Conservation (phyloP, 2,797 vertebrate species). For the Schizothorax lantsangensis region DNA sequence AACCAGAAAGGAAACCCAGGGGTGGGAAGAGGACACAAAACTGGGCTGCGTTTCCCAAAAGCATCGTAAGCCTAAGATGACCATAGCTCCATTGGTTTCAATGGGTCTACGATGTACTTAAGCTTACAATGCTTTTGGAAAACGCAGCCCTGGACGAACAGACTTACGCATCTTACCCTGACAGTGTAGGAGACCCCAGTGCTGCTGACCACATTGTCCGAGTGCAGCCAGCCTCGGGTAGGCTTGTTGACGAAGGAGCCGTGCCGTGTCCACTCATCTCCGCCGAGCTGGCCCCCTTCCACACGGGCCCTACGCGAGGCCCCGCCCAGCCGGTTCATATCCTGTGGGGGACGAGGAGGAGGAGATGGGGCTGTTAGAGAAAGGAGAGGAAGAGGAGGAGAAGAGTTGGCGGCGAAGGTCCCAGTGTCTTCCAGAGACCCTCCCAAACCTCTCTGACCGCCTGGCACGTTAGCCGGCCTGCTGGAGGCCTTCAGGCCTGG, state of each 20-base stretch:
- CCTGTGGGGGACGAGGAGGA: slow-evolving; percentile 89
- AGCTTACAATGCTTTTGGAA: background rate
- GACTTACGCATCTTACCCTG: slow-evolving; percentile 78
- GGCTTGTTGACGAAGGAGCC: slow-evolving; percentile 99
- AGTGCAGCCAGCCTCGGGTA: slow-evolving; percentile 95
- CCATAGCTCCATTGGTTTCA: background rate
- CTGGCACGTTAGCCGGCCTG: slow-evolving; percentile 62
- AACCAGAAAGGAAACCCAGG: background rate
- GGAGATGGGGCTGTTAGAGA: slow-evolving; percentile 82
- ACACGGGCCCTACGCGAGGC: slow-evolving; percentile 92
- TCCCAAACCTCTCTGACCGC: slow-evolving; percentile 63
- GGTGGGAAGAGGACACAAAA: background rate
- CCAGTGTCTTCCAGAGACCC: slow-evolving; percentile 59
- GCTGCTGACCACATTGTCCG: slow-evolving; percentile 92
- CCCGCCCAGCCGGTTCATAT: slow-evolving; percentile 98
- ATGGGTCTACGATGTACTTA: background rate
- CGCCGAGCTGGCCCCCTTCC: slow-evolving; percentile 96
- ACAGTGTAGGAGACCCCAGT: slow-evolving; percentile 94
- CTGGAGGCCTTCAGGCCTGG: slow-evolving; percentile 76
- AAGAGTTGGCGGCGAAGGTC: slow-evolving; percentile 67
- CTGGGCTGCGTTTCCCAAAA: too few relatives aligned
- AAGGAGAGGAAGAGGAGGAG: slow-evolving; percentile 76
- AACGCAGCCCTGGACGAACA: background rate
- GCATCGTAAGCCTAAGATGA: background rate
- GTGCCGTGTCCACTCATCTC: slow-evolving; percentile 97